phyloP scores from a whole-genome alignment of 2,888 invertebrate genomes.

The Drosophila ezoana region DNA sequence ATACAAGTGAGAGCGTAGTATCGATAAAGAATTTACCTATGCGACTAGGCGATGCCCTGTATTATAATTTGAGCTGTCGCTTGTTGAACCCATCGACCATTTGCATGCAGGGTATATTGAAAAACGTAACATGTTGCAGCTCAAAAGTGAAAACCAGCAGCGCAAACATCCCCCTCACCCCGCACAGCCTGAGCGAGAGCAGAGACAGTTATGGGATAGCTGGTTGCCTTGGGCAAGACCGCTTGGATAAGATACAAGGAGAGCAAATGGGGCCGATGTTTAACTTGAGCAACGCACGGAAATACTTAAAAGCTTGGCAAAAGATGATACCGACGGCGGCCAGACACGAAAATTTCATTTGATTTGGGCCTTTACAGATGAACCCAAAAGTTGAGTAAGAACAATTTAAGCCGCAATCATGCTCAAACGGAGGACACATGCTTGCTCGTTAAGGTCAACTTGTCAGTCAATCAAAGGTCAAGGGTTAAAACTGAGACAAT shows the following conservation, averaged over 20 bases:
- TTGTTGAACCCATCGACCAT: not conserved
- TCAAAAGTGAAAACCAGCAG: constrained; percentile 62
- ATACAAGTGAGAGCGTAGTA: constrained; percentile 2
- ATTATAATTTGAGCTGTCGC: not conserved
- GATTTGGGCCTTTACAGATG: constrained; percentile 32
- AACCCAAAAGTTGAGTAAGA: constrained; percentile 47
- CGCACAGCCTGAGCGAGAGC: not conserved
- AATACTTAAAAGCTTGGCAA: constrained; percentile 59
- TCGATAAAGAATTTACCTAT: too few relatives aligned
- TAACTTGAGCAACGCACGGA: constrained; percentile 56
- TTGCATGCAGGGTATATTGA: constrained; percentile 11
- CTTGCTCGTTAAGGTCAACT: constrained; percentile 68
- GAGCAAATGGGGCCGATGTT: constrained; percentile 8
- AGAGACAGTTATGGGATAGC: constrained; percentile 14
- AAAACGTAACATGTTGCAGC: constrained; percentile 41
- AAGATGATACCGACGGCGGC: constrained; percentile 10
- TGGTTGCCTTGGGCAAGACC: constrained; percentile 51
- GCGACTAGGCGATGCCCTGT: constrained; percentile 14
- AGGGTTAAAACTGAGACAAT: constrained; percentile 41
- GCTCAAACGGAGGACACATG: constrained; percentile 43
- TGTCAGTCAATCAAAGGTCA: constrained; percentile 80
- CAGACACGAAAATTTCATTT: constrained; percentile 43
- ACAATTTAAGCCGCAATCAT: constrained; percentile 71
- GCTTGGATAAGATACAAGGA: constrained; percentile 33
- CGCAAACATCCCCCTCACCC: not conserved